phyloP scores from a whole-genome alignment of 2,888 invertebrate species.

The Philaethria dido region DNA sequence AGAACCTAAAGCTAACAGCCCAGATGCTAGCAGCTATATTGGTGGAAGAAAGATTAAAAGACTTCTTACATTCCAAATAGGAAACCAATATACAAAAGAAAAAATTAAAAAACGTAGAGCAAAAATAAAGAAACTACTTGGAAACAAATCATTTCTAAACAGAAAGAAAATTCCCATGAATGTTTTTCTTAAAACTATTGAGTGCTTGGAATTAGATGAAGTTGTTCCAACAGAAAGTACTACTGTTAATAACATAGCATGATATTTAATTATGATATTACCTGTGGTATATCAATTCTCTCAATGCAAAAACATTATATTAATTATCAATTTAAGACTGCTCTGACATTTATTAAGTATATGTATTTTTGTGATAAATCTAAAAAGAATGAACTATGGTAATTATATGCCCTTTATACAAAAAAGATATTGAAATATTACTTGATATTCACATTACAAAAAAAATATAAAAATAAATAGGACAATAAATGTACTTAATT shows the following conservation, averaged over 20 bases:
- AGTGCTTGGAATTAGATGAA: slow-evolving; percentile 78
- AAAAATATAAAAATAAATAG: background rate
- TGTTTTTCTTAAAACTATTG: slow-evolving; percentile 81
- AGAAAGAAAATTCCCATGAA: slow-evolving; percentile 83
- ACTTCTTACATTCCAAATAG: slow-evolving; percentile 81
- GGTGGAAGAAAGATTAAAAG: slow-evolving; percentile 83
- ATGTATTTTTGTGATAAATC: slow-evolving; percentile 13
- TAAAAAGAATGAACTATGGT: background rate
- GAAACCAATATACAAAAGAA: slow-evolving; percentile 77
- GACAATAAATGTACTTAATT: background rate
- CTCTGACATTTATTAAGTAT: slow-evolving; percentile 27
- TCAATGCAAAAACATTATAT: slow-evolving; percentile 18
- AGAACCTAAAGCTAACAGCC: slow-evolving; percentile 79
- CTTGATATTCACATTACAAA: background rate
- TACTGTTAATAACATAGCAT: slow-evolving; percentile 44
- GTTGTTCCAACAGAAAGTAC: slow-evolving; percentile 61
- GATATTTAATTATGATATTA: slow-evolving; percentile 46
- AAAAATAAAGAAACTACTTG: slow-evolving; percentile 82
- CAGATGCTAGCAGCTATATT: slow-evolving; percentile 70
- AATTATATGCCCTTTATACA: background rate
- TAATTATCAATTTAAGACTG: slow-evolving; percentile 5
- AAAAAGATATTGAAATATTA: background rate
- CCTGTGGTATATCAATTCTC: slow-evolving; percentile 52
- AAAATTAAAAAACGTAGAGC: slow-evolving; percentile 84
- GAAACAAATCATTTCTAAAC: slow-evolving; percentile 77